Conservation (phyloP, 2,797 vertebrate species). For the Intellagama lesueurii region DNA sequence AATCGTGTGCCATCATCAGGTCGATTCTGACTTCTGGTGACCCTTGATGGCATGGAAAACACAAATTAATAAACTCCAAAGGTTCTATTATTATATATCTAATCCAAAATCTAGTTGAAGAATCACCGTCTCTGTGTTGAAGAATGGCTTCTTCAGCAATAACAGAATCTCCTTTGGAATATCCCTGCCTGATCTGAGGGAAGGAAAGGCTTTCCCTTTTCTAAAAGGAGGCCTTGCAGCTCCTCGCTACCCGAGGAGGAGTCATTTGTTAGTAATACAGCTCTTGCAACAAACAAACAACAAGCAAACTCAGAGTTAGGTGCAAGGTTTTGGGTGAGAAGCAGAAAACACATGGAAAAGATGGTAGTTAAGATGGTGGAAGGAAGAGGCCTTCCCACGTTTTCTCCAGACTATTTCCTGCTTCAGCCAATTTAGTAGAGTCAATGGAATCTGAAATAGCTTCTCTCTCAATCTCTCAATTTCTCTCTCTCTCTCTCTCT, state of each 20-base stretch:
- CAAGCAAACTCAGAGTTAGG: not conserved
- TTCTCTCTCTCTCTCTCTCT: too few relatives aligned
- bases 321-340: not conserved
- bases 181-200: not conserved
- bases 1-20: too few relatives aligned
- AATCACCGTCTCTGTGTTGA: not conserved
- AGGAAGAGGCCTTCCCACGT: constrained; percentile 15
- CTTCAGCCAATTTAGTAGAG: constrained; percentile 62
- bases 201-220: not conserved
- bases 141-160: not conserved
- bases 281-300: not conserved
- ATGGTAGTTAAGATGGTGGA: not conserved
- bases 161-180: not conserved
- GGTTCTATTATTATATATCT: too few relatives aligned
- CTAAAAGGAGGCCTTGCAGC: not conserved
- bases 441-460: constrained; percentile 62
- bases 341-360: constrained; percentile 15
- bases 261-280: not conserved
- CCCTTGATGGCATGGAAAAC: too few relatives aligned
- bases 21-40: too few relatives aligned
- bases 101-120: too few relatives aligned
- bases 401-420: constrained; percentile 38
- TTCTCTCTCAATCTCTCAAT: constrained; percentile 17
- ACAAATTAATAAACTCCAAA: too few relatives aligned
- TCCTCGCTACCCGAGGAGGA: not conserved